Evolutionary conservation across 2,888 invertebrate genomes (phyloP).

Genomic region (Cabera pusaria): DNA sequence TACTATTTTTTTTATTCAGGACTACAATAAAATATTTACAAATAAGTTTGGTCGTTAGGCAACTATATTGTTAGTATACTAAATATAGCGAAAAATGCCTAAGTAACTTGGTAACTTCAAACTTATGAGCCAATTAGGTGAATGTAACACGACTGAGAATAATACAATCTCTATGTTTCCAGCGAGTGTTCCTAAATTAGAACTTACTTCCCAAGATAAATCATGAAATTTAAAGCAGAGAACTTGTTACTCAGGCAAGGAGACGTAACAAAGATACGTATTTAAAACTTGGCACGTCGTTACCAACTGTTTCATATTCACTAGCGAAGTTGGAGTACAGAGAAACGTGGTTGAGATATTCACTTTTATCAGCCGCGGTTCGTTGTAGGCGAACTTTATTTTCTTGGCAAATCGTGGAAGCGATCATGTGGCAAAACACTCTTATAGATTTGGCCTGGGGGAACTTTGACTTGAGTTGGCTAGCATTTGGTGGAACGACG

Average conservation of each 20-base stretch:
- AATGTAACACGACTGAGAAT: no score
- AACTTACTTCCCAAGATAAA: constrained; percentile 15
- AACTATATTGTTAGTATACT: no score
- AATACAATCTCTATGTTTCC: no score
- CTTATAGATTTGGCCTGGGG: constrained; percentile 78
- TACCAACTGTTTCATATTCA: constrained; percentile 50
- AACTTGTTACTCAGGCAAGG: constrained; percentile 19
- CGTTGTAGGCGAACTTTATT: constrained; percentile 67
- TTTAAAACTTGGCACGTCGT: constrained; percentile 37
- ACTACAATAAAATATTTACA: no score
- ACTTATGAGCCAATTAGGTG: no score
- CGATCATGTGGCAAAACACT: constrained; percentile 81
- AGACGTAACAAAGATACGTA: constrained; percentile 14
- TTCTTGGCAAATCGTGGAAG: constrained; percentile 79
- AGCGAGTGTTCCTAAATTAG: no score
- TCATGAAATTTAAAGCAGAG: constrained; percentile 12
- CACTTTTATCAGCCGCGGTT: constrained; percentile 67
- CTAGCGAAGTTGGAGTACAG: constrained; percentile 44
- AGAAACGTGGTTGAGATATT: constrained; percentile 39
- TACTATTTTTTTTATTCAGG: no score
- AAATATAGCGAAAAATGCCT: no score
- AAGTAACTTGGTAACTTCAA: no score
- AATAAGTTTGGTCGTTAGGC: no score
- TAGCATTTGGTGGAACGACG: constrained; percentile 52
- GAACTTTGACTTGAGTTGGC: constrained; percentile 76